A percentile compares a stretch with the other conserved stretches of the same genome.
Conservation (phyloP, 2,113 vertebrate genomes). For the Notothenia coriiceps region DNA sequence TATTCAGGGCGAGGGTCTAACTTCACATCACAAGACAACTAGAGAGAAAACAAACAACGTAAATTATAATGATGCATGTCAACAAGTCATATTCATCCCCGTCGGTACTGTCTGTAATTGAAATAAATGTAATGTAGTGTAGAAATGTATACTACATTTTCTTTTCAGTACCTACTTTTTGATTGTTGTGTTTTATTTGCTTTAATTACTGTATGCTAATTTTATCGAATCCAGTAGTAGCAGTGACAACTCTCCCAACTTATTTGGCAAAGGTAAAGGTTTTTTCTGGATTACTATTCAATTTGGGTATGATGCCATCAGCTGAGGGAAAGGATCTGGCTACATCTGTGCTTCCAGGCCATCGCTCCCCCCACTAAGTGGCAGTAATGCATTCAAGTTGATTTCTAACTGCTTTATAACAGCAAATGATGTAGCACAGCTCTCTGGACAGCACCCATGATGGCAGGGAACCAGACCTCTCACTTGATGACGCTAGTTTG, state of each 20-base stretch:
- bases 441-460: slow-evolving; percentile 46
- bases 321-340: slow-evolving; percentile 53
- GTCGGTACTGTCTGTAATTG: not conserved
- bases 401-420: slow-evolving; percentile 66
- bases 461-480: slow-evolving; percentile 59
- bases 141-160: not conserved
- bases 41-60: slow-evolving; percentile 40
- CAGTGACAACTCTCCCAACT: slow-evolving; percentile 19
- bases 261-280: slow-evolving; percentile 17
- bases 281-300: slow-evolving; percentile 37
- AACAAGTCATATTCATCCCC: not conserved
- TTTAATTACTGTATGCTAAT: too few species aligned
- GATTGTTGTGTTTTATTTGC: too few species aligned
- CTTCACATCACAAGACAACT: slow-evolving; percentile 99
- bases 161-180: too few species aligned
- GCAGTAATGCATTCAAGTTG: slow-evolving; percentile 59
- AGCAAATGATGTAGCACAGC: slow-evolving; percentile 48
- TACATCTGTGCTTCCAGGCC: slow-evolving; percentile 40
- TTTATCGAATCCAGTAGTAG: not conserved
- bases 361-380: slow-evolving; percentile 62
- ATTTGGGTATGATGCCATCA: slow-evolving; percentile 57
- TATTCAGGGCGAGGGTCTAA: slow-evolving; percentile 99
- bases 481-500: slow-evolving; percentile 32
- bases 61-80: not conserved
- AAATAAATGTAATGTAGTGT: not conserved